These are phyloP conservation scores for Melanchra persicariae DNA, from an alignment of 2,888 invertebrate genomes.

Conservation along the genomic window DNA sequence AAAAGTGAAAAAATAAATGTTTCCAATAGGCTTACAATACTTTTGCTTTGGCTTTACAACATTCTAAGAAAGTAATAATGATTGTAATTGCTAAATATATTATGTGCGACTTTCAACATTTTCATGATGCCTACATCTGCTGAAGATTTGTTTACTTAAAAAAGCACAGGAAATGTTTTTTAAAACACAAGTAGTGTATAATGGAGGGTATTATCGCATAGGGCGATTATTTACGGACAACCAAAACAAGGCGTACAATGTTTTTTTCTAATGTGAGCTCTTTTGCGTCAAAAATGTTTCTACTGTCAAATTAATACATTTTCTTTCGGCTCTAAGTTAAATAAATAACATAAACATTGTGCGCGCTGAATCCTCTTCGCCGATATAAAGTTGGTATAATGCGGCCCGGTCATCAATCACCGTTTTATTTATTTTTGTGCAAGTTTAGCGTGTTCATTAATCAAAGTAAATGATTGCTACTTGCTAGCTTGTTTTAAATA, in stretches of 20 bases:
- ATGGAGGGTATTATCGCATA: no score
- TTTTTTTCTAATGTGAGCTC: not conserved
- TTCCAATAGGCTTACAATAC: no score
- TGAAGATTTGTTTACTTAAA: no score
- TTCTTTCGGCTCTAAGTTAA: slow-evolving; percentile 15
- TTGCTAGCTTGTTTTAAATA: slow-evolving; percentile 43
- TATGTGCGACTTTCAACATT: not conserved
- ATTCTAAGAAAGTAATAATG: not conserved
- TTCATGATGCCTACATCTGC: not conserved
- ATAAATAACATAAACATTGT: slow-evolving; percentile 23
- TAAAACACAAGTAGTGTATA: no score
- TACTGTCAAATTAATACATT: slow-evolving; percentile 19
- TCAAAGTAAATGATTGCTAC: slow-evolving; percentile 55
- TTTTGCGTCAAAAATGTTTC: slow-evolving; percentile 4
- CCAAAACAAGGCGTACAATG: no score
- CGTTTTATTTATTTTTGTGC: slow-evolving; percentile 56
- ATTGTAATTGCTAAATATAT: not conserved
- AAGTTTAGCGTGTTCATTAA: slow-evolving; percentile 58
- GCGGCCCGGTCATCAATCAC: slow-evolving; percentile 50
- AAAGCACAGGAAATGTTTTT: no score
- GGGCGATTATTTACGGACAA: no score
- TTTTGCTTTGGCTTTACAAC: no score
- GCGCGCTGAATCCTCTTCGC: slow-evolving; percentile 15
- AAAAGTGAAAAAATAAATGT: not conserved
- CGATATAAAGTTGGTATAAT: slow-evolving; percentile 32